phyloP scores from a whole-genome alignment of 2,888 invertebrate genomes.

The Julus scandinavius region DNA sequence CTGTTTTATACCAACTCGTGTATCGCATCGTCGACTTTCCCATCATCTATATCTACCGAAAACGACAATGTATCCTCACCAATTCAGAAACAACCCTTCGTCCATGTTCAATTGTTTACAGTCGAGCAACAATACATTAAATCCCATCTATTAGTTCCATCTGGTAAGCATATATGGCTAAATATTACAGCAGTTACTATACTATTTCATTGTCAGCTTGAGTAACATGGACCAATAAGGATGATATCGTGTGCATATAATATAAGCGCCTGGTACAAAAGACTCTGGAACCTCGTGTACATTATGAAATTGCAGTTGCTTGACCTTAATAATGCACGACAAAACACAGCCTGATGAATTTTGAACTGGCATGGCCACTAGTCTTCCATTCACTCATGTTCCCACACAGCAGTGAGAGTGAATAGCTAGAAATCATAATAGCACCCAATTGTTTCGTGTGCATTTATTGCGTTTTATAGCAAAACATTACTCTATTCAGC shows the following conservation, averaged over 20 bases:
- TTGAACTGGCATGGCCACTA: neutral
- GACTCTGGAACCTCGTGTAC: neutral
- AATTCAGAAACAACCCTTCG: neutral
- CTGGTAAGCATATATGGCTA: neutral
- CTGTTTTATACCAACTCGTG: neutral
- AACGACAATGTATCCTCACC: neutral
- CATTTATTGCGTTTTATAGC: neutral
- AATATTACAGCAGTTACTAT: neutral
- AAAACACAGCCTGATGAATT: neutral
- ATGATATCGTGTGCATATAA: neutral
- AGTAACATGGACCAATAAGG: neutral
- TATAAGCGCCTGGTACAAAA: neutral
- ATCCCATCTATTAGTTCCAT: neutral
- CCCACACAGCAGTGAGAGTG: neutral
- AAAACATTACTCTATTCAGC: neutral
- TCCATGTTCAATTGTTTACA: neutral
- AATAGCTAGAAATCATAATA: neutral
- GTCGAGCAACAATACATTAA: neutral
- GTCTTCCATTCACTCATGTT: too few relatives aligned
- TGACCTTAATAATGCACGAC: neutral
- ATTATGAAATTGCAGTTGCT: neutral
- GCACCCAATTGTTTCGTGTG: neutral
- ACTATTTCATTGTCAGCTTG: neutral
- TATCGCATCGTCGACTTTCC: neutral
- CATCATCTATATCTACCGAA: neutral